Evolutionary conservation across 2,888 invertebrate species (phyloP).

Genomic region (Caenorhabditis zanzibari): DNA sequence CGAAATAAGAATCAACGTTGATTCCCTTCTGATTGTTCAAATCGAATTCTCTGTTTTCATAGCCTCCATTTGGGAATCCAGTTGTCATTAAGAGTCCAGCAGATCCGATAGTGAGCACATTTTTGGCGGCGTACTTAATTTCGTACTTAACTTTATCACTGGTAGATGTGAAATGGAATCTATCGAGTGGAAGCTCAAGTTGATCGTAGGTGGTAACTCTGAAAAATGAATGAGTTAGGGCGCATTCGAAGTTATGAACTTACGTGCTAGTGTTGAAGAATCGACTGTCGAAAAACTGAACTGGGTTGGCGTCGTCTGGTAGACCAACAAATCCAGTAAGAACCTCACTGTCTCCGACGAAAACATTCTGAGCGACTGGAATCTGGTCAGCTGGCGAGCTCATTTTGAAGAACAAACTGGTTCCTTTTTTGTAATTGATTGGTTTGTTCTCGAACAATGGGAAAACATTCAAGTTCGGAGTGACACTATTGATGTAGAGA

Average conservation of each 20-base stretch:
- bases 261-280: slow-evolving; percentile 18
- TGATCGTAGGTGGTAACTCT: slow-evolving; percentile 42
- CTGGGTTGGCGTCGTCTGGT: slow-evolving; percentile 2
- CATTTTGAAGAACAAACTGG: slow-evolving; percentile 44
- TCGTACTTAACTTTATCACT: slow-evolving; percentile 33
- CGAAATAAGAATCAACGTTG: slow-evolving; percentile 22
- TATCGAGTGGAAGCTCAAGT: slow-evolving; percentile 41
- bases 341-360: slow-evolving; percentile 10
- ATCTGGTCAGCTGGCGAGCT: slow-evolving; percentile 16
- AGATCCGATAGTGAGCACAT: slow-evolving; percentile 25
- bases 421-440: slow-evolving; percentile 47
- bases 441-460: slow-evolving; percentile 32
- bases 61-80: slow-evolving; percentile 28
- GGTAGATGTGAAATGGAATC: slow-evolving; percentile 44
- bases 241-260: background rate
- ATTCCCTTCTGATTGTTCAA: slow-evolving; percentile 30
- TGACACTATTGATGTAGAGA: slow-evolving; percentile 24
- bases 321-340: slow-evolving; percentile 35
- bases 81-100: slow-evolving; percentile 47
- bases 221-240: background rate
- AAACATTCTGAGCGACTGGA: slow-evolving; percentile 45
- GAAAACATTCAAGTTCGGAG: slow-evolving; percentile 44
- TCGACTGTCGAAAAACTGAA: slow-evolving; percentile 44
- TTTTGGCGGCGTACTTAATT: slow-evolving; percentile 13
- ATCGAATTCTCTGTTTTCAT: slow-evolving; percentile 10